Evolutionary conservation across 2,797 vertebrate species (phyloP).

Genomic region (Heterohyrax brucei): DNA sequence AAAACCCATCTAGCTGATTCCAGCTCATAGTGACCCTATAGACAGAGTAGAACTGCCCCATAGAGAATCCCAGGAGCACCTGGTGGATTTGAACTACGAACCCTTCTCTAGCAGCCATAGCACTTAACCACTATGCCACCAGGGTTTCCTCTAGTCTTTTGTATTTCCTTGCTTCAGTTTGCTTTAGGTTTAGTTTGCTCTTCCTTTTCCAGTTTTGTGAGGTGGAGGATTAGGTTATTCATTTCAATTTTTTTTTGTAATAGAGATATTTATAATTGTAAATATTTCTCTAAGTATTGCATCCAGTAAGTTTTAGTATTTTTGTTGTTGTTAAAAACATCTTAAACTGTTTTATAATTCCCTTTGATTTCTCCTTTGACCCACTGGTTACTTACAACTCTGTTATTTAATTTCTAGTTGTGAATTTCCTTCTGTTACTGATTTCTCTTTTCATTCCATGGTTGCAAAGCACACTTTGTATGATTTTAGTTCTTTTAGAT

Average conservation of each 20-base stretch:
- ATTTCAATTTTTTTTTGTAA: conserved; percentile 1
- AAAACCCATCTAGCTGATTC: too few relatives aligned
- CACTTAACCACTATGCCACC: too few relatives aligned
- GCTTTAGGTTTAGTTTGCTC: conserved; percentile 12
- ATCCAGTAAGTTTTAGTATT: background rate
- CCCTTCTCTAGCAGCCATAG: too few relatives aligned
- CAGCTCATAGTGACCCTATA: too few relatives aligned
- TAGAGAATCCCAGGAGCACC: too few relatives aligned
- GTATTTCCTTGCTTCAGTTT: background rate
- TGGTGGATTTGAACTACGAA: too few relatives aligned
- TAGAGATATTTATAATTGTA: background rate
- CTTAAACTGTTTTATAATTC: conserved; percentile 39
- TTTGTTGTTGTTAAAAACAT: background rate
- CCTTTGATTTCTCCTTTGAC: conserved; percentile 5
- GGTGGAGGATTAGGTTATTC: background rate
- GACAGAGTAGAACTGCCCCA: too few relatives aligned
- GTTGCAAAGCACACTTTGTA: background rate
- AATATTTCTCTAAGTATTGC: background rate
- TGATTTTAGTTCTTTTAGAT: conserved; percentile 50
- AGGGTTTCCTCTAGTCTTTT: background rate
- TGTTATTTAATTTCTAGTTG: conserved; percentile 33
- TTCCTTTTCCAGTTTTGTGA: conserved; percentile 41
- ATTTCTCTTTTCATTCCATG: background rate
- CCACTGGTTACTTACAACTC: background rate
- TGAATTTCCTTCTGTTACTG: background rate